Evolutionary conservation across 1,140 invertebrate species (phyloP).

Genomic region (Neuroterus valhalla): DNA sequence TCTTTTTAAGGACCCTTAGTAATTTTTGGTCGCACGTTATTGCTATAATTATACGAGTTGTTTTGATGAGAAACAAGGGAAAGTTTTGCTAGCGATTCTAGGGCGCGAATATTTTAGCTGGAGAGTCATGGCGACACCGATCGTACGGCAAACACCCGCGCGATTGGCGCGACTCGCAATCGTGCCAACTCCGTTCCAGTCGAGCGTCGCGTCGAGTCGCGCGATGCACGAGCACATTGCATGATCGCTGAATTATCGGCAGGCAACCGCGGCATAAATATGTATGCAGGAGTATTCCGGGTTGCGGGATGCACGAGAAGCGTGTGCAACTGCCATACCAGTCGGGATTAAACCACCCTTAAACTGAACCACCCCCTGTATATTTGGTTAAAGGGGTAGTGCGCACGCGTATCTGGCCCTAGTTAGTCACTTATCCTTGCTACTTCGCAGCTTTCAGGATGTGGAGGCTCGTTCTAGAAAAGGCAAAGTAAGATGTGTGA

Average conservation of each 20-base stretch:
- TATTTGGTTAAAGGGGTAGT: constrained; percentile 18
- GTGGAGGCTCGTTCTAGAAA: constrained; percentile 55
- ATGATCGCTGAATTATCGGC: constrained; percentile 71
- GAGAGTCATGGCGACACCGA: constrained; percentile 5
- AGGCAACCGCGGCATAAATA: constrained; percentile 67
- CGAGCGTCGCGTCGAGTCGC: constrained; percentile 44
- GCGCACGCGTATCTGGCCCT: constrained; percentile 63
- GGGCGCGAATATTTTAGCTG: background rate
- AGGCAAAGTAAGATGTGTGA: constrained; percentile 24
- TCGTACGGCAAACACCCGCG: constrained; percentile 33
- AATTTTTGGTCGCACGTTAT: background rate
- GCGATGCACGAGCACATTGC: constrained; percentile 57
- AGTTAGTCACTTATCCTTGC: constrained; percentile 66
- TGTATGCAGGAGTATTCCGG: constrained; percentile 67
- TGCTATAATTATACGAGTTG: background rate
- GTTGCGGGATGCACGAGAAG: constrained; percentile 68
- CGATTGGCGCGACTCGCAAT: constrained; percentile 48
- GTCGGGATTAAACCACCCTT: background rate
- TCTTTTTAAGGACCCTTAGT: background rate
- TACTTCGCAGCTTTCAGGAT: constrained; percentile 58
- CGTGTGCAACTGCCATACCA: constrained; percentile 41
- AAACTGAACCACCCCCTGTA: background rate
- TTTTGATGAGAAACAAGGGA: background rate
- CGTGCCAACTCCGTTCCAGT: constrained; percentile 1
- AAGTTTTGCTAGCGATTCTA: background rate